Base-by-base conservation (phyloP, 2,888 invertebrate genomes). In the Carterocephalus palaemon region DNA sequence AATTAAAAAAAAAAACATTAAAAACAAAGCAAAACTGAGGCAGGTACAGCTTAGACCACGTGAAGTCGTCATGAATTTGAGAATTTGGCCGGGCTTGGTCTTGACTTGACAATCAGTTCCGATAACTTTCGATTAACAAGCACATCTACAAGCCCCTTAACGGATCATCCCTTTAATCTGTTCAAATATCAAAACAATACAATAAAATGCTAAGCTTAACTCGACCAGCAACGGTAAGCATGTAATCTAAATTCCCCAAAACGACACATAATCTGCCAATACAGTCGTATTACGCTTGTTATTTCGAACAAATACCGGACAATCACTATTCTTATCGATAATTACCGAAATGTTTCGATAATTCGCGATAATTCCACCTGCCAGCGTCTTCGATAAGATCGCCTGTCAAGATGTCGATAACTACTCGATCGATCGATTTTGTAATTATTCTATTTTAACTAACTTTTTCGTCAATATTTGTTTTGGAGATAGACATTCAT, bases 201-300 rank as follows among this genome's bases (percentile, higher is more conserved):
- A 38, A 38, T 38, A 38, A 38, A 28, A 19, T 28, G 15, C 15
- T 28, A 15, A 37, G 37, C 37, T 37, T 12, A 19, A 37, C 37
- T 37, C 26, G 5, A 37, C 26, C 10, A 37, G 37, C n/a, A n/a
- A 19, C 7, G 20, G 24, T 32, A 32, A 17, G n/a, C 22, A 17
- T 3, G 10, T 41, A 56, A 58, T 60, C 59, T 57, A 54, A 60
- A 58, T 50, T 50, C 56, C 43, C 10, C 16, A 47, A 49, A 54
- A 54, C 49, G 33, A 43, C 40, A 12, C 29, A 40, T 64, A 66
- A 67, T 64, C 63, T 59, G 57, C 39, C 63, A 65, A 65, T 67
- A 59, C 45, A 43, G 37, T 8, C 46, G 60, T 23, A 61, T 67
- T 66, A 66, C 53, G 49, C 57, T 38, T 65, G 67, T 62, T 54